Evolutionary conservation across 37 sponge, comb jelly and placozoan species (phyloP), one percentile per base, ranked within the genome.

Genomic region (Haliclona indistincta): DNA sequence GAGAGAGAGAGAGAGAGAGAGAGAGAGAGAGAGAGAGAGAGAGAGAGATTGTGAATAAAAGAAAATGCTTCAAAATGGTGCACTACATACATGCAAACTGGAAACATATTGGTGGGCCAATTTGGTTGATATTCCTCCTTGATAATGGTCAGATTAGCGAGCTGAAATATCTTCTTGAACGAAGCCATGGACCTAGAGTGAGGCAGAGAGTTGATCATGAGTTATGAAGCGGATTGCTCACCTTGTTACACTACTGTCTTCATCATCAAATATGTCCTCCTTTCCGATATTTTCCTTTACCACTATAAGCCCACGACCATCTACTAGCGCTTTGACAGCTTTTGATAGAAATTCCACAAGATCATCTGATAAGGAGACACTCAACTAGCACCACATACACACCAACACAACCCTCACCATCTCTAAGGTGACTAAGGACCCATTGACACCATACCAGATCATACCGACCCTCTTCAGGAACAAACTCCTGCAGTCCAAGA

Each of bases 381-480:
- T 26, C 63, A 22, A 17, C 13, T 28, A 61, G 10, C n/a, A 17
- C 10, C 11, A 61, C 63, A 61, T 28, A 23, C 63, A 61, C 63
- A 51, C 53, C 34, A 54, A 34, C 33, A 38, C 10, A 41, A 63
- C 20, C 4, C 84, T 11, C 23, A 87, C 85, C 74, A 69, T 97
- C 94, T 33, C 80, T 91, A 19, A 97, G 90, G 63, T 97, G 89
- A 8, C 82, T 47, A 29, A 97, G 76, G n/a, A 93, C 94, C 98
- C 98, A 97, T 72, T 97, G 98, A 39, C 84, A 78, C 98, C 98
- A 97, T 30, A 97, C 88, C 30, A 97, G 28, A 74, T 91, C 84
- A 67, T 97, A 97, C 2, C 62, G 71, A 11, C 70, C 84, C 6
- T 75, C 64, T 64, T 88, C 79, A 1, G 98, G 98, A 40, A 51